Conservation (phyloP, 2,113 vertebrate species). For the Picathartes gymnocephalus region DNA sequence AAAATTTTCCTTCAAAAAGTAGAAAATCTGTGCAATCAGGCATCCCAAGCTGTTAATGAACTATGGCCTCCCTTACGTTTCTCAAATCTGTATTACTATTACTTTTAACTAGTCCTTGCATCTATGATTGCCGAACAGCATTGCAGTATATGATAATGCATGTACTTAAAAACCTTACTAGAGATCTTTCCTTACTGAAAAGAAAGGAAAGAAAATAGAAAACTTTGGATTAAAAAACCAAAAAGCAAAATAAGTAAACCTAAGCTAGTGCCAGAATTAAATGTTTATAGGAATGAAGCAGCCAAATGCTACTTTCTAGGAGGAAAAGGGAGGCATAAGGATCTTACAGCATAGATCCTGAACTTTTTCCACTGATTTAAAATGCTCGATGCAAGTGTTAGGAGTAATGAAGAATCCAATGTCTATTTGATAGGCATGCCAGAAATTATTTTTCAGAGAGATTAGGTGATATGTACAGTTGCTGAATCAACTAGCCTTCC, state of each 20-base stretch:
- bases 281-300: not conserved
- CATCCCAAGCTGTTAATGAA: not conserved
- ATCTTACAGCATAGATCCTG: not conserved
- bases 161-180: not conserved
- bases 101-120: not conserved
- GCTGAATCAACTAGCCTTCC: not conserved
- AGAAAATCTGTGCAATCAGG: not conserved
- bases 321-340: not conserved
- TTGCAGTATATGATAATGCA: not conserved
- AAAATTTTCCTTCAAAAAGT: not conserved
- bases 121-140: not conserved
- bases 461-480: not conserved
- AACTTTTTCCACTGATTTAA: not conserved
- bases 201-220: no score
- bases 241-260: not conserved
- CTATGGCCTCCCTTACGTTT: not conserved
- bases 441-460: not conserved
- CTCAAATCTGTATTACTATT: not conserved
- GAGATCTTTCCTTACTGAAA: not conserved
- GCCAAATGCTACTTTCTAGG: not conserved
- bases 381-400: rapidly evolving
- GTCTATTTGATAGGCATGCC: not conserved
- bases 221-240: not conserved
- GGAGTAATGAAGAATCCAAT: not conserved
- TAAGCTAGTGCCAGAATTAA: not conserved